Evolutionary conservation across 2,797 vertebrate genomes (phyloP), one percentile per base, ranked within the genome.

Genomic region (Sarcophilus harrisii): DNA sequence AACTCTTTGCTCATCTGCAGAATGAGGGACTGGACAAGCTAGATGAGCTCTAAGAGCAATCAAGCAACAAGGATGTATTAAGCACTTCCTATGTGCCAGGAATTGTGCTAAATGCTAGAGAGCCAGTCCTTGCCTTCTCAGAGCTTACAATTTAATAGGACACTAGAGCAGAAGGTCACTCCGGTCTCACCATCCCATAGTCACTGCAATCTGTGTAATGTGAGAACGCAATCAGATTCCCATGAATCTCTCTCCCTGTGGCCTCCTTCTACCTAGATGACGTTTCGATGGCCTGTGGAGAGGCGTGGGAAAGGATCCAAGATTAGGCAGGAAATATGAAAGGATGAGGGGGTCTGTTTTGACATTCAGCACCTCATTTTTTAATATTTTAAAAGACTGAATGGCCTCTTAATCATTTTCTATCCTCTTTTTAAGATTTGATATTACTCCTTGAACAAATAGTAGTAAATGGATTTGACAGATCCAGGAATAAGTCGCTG

Each of bases 381-480:
- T 94, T 52, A 95, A 90, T 81, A 62, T 91, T 58, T 55, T 93
- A 91, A 93, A n/a, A 92, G 95, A 94, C 49, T n/a, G n/a, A 95
- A 92, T 92, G 57, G 24, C 58, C 89, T 57, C 57, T 59, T 90
- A 94, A 94, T 95, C 62, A 91, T 92, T 92, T 91, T 92, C 57
- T 16, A 52, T 62, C 3, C 91, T 90, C 62, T 87, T 66, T 93
- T 92, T 94, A 45, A 94, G 93, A 94, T 16, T 5, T 90, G n/a
- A 89, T 28, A 24, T 90, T 90, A 58, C 49, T 62, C 94, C 90
- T 57, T 58, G 49, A 66, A 16, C 93, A 94, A 96, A 92, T 58
- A 95, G 45, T 62, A 55, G 62, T 58, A 94, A 95, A 92, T 94
- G 57, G 27, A 91, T 89, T 6, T 94, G 95, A 96, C 89, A 94